Base-by-base conservation (phyloP, 2,113 vertebrate species). In the Empidonax traillii region DNA sequence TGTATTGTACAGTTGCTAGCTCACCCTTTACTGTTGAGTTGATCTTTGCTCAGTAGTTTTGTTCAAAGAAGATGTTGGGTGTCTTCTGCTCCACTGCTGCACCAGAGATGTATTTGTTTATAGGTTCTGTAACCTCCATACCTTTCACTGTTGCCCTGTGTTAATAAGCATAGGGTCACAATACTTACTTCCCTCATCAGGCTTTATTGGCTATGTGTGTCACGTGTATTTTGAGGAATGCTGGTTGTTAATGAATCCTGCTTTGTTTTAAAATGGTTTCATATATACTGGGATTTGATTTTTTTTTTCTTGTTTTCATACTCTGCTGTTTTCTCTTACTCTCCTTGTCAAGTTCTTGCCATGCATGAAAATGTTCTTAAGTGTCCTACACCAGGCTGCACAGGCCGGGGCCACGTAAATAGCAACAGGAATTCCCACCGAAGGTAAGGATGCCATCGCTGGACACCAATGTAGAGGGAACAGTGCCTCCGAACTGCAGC, bases 311-410 rank as follows among this genome's bases (percentile, higher is more conserved):
- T 97, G 97, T 98, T 97, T 97, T 98, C 99, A 98, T 85, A 96
- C 97, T 97, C 95, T 97, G 92, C 98, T 98, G 95, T 98, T 98
- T 96, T 98, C 97, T 99, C 98, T 98, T 98, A 98, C 98, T 99
- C 97, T 99, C 98, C 98, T 98, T 98, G 97, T 98, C 98, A 99
- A 99, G 99, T 99, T 98, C 99, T 99, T 98, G 99, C 99, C 98
- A 99, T 99, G 99, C 99, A 99, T 98, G 99, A 99, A 98, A 99
- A 99, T 98, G 99, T 99, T 98, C 99, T 99, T 99, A 99, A 99
- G 99, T 99, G 99, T 99, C 99, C 99, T 98, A 99, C 99, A 98
- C 99, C 98, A 81, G 99, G 99, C 99, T 99, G 99, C 99, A 99
- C 99, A 95, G 99, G 99, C 98, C 99, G 99, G 87, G 99, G 99